Conservation (phyloP, 1,140 invertebrate genomes). For the Drosophila aff. region DNA sequence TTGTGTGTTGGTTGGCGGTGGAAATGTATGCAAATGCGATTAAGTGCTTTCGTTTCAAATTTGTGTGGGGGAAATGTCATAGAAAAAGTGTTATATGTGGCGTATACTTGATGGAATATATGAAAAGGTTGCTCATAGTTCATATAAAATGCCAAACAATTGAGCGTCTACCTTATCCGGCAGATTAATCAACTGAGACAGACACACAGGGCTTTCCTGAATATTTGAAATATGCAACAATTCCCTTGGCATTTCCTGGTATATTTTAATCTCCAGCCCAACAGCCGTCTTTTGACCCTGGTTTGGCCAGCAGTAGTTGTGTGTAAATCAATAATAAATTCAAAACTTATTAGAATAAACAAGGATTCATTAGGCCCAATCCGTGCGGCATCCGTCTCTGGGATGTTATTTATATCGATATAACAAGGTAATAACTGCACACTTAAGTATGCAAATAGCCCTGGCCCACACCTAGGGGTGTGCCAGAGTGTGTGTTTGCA, state of each 20-base stretch:
- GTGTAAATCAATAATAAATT: constrained; percentile 70
- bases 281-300: constrained; percentile 1
- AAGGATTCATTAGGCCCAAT: constrained; percentile 75
- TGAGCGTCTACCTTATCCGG: constrained; percentile 3
- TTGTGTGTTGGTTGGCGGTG: not conserved
- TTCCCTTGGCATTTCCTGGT: constrained; percentile 29
- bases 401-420: constrained; percentile 80
- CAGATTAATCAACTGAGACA: constrained; percentile 30
- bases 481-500: constrained; percentile 40
- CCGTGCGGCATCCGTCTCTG: constrained; percentile 18
- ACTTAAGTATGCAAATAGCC: constrained; percentile 83
- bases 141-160: constrained; percentile 30
- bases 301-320: constrained; percentile 18
- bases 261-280: constrained; percentile 32
- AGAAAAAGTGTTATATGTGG: constrained; percentile 12
- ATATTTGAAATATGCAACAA: constrained; percentile 31
- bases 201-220: constrained; percentile 1
- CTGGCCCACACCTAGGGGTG: constrained; percentile 1
- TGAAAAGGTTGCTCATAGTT: not conserved
- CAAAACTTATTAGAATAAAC: constrained; percentile 72
- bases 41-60: constrained; percentile 69
- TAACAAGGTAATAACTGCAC: constrained; percentile 84
- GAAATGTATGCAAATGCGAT: constrained; percentile 72
- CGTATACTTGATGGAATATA: constrained; percentile 32
- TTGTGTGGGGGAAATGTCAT: constrained; percentile 21